phyloP scores from a whole-genome alignment of 2,113 vertebrate genomes.

The Spea multiplicata region DNA sequence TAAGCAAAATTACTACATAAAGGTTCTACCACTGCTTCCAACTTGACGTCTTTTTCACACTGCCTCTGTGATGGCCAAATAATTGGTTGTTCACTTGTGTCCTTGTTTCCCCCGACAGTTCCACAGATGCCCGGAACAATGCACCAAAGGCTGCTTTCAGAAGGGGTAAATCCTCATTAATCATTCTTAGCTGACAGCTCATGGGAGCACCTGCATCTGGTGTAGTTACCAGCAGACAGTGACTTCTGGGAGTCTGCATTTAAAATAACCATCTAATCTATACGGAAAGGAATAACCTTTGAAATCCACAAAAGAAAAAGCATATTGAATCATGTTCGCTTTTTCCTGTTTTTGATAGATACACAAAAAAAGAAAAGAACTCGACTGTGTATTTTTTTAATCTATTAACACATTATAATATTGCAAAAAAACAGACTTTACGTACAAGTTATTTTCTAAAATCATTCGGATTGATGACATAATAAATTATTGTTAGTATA shows the following conservation, averaged over 20 bases:
- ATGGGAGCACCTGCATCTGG: conserved; percentile 80
- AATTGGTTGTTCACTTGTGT: conserved; percentile 86
- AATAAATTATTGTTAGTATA: too few relatives aligned
- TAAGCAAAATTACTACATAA: conserved; percentile 70
- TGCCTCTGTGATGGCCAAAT: conserved; percentile 81
- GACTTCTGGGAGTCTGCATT: conserved; percentile 61
- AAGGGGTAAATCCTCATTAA: conserved; percentile 84
- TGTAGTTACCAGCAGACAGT: conserved; percentile 58
- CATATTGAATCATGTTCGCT: neutral
- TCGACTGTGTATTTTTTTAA: neutral
- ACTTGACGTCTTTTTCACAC: conserved; percentile 81
- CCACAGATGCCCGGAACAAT: conserved; percentile 83
- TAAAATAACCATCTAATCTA: conserved; percentile 46
- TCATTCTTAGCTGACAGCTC: conserved; percentile 82
- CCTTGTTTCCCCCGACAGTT: conserved; percentile 84
- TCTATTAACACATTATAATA: neutral
- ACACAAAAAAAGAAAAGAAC: neutral
- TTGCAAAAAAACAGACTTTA: neutral
- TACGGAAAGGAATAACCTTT: conserved; percentile 16
- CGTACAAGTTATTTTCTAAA: neutral
- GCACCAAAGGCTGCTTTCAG: conserved; percentile 79
- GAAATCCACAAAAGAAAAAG: conserved; percentile 1
- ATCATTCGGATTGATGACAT: too few relatives aligned
- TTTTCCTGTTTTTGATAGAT: conserved; percentile 14
- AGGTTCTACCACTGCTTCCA: conserved; percentile 72